Conservation (phyloP, 2,888 invertebrate genomes). For the Tachina fera region DNA sequence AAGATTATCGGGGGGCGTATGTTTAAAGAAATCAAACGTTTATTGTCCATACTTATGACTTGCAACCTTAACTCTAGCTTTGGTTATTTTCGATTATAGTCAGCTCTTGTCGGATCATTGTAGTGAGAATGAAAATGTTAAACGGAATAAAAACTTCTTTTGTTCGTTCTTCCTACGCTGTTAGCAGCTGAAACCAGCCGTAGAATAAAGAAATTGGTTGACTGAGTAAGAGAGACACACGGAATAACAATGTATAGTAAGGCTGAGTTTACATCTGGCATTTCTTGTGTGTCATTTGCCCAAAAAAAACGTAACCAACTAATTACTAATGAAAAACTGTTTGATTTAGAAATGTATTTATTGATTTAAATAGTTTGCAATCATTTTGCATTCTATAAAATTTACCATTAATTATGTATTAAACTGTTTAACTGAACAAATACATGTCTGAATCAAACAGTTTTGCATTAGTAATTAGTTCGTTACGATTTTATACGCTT, state of each 20-base stretch:
- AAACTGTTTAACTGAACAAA: no score
- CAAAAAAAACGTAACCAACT: no score
- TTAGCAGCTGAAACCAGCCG: constrained; percentile 38
- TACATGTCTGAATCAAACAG: no score
- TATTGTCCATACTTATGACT: constrained; percentile 40
- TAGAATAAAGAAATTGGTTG: background rate
- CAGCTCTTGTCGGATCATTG: constrained; percentile 46
- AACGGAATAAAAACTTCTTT: constrained; percentile 32
- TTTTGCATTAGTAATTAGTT: no score
- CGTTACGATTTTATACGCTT: background rate
- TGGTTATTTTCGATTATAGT: constrained; percentile 27
- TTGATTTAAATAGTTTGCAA: no score
- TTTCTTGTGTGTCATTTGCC: no score
- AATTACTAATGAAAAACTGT: no score
- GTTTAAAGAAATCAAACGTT: constrained; percentile 54
- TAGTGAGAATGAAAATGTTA: constrained; percentile 57
- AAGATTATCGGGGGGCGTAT: constrained; percentile 59
- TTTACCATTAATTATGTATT: no score
- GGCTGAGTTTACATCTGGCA: background rate
- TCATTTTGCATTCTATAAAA: no score
- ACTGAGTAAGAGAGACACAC: constrained; percentile 1
- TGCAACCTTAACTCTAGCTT: constrained; percentile 31
- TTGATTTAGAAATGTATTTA: no score
- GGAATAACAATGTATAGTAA: background rate
- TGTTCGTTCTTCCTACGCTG: background rate